Conservation (phyloP, 2,113 vertebrate species). For the Tamias sibiricus region DNA sequence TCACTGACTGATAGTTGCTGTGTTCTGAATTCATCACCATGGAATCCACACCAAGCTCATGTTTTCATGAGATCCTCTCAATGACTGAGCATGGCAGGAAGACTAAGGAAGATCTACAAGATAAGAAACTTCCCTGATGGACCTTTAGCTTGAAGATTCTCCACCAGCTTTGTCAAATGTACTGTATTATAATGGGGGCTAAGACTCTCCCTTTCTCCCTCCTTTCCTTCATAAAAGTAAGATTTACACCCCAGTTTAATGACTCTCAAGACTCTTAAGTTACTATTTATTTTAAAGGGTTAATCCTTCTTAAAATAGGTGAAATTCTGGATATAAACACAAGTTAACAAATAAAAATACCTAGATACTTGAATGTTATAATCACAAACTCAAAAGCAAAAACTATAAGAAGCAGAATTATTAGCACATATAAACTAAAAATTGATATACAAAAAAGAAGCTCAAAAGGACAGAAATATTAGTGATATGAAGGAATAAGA, state of each 20-base stretch:
- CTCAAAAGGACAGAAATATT: slow-evolving; percentile 34
- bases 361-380: not conserved
- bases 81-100: not conserved
- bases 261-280: not conserved
- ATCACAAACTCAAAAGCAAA: slow-evolving; percentile 28
- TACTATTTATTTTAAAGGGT: not conserved
- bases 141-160: not conserved
- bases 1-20: not conserved
- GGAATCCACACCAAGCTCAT: not conserved
- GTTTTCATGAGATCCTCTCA: not conserved
- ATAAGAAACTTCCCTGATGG: not conserved
- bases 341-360: slow-evolving; percentile 1
- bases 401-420: slow-evolving; percentile 23
- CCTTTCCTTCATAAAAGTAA: not conserved
- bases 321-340: not conserved
- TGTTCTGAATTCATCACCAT: slow-evolving; percentile 11
- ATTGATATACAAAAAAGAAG: slow-evolving; percentile 37
- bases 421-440: slow-evolving; percentile 6
- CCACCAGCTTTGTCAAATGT: not conserved
- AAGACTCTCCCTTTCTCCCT: not conserved
- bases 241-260: not conserved
- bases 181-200: not conserved
- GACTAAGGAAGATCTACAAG: not conserved
- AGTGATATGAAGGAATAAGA: slow-evolving; percentile 3
- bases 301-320: slow-evolving; percentile 20